Evolutionary conservation across 2,113 vertebrate genomes (phyloP), one percentile per base, ranked within the genome.

Genomic region (Callopanchax toddi): DNA sequence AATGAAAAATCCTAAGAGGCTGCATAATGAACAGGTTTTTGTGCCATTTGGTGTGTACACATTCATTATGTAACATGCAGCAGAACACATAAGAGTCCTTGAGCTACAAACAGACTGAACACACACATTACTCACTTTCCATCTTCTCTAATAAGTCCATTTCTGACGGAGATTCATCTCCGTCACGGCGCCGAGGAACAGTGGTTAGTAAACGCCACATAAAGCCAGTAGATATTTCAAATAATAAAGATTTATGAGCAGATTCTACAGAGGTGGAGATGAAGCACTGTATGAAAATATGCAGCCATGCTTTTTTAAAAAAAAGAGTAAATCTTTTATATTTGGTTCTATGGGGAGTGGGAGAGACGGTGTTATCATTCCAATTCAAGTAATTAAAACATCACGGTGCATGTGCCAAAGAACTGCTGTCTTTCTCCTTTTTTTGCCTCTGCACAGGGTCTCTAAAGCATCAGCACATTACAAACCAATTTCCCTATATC

Each of bases 401-500:
- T 90, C 87, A 87, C 74, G 88, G 67, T 74, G 77, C 86, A 87
- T 81, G 73, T 74, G 91, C 78, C 86, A 88, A 83, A 85, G 88
- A 93, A 89, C 88, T 89, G 93, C 78, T 75, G 79, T 65, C 82
- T 82, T 67, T 62, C 51, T 69, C 16, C 10, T 68, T 74, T 76
- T 71, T 76, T 64, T 62, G 71, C 71, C 72, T 71, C 90, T 86
- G 88, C 86, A 87, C 91, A 89, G 82, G 91, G 92, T 94, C 93
- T 95, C 89, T 91, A 90, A 92, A 92, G 93, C 92, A 95, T 95
- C 94, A 94, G 94, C 95, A 94, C 93, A 96, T 97, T 96, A 95
- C 94, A 94, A 95, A 95, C 92, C 95, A 96, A 98, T 98, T 98
- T 96, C 94, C 94, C 93, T 93, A 94, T 94, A 95, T 97, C 94